phyloP scores from a whole-genome alignment of 2,888 invertebrate species.

The Hypomecis atomaria region DNA sequence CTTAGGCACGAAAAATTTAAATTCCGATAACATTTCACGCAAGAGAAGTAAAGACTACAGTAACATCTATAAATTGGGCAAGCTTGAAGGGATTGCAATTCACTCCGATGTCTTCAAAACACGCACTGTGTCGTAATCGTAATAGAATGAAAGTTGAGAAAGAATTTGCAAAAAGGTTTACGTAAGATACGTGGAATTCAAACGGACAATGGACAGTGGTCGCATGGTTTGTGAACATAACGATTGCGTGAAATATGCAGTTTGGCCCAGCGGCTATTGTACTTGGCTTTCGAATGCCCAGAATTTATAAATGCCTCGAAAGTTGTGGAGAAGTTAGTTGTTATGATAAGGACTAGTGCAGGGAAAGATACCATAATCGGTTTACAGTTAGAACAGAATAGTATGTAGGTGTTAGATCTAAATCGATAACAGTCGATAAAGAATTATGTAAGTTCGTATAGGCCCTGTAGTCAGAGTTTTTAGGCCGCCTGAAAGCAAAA shows the following conservation, averaged over 20 bases:
- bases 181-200: conserved; percentile 52
- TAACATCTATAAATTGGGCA: conserved; percentile 8
- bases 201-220: conserved; percentile 41
- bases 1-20: background rate
- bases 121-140: conserved; percentile 61
- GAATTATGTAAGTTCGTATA: too few species aligned
- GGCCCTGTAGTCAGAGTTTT: too few species aligned
- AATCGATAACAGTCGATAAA: too few species aligned
- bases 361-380: background rate
- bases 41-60: conserved; percentile 8
- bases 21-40: conserved; percentile 22
- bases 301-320: conserved; percentile 12
- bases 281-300: conserved; percentile 30
- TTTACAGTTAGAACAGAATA: too few species aligned
- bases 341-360: background rate
- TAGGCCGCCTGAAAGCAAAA: too few species aligned
- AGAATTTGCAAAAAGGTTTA: conserved; percentile 57
- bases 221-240: conserved; percentile 51
- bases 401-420: too few species aligned
- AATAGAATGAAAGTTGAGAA: conserved; percentile 65
- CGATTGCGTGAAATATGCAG: conserved; percentile 44
- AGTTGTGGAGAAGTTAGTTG: background rate
- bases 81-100: conserved; percentile 30
- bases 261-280: conserved; percentile 28
- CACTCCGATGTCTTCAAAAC: conserved; percentile 37